Conservation (phyloP, 2,113 vertebrate species). For the Ceratotherium simum region DNA sequence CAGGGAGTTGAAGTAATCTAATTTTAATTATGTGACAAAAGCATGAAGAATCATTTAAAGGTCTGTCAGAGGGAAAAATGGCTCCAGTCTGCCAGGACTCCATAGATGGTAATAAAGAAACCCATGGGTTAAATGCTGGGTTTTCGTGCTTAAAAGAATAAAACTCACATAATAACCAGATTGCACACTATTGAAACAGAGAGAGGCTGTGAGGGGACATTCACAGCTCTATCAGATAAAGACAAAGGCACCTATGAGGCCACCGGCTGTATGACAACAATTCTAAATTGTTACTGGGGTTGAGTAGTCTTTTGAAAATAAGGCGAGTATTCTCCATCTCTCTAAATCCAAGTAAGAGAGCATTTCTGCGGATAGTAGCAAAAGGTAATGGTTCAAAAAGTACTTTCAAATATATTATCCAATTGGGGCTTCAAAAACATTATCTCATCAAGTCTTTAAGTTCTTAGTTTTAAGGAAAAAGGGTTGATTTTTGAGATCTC, state of each 20-base stretch:
- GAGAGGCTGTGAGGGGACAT: neutral
- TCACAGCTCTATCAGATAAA: neutral
- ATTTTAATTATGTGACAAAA: constrained; percentile 92
- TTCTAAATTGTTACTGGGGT: neutral
- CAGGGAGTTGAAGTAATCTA: constrained; percentile 89
- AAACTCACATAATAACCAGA: constrained; percentile 80
- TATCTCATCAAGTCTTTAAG: neutral
- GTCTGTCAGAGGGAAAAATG: constrained; percentile 85
- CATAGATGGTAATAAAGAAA: constrained; percentile 89
- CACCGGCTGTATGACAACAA: neutral
- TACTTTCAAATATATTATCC: neutral
- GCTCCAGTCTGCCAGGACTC: constrained; percentile 87
- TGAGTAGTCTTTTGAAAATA: constrained; percentile 28
- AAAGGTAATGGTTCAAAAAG: neutral
- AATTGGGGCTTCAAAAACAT: neutral
- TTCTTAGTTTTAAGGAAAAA: constrained; percentile 28
- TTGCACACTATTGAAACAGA: neutral
- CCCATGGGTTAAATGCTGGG: constrained; percentile 76
- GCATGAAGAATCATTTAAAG: constrained; percentile 89
- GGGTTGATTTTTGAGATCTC: neutral
- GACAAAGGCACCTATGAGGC: neutral
- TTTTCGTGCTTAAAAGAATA: constrained; percentile 82
- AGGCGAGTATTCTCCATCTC: neutral
- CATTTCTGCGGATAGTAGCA: neutral
- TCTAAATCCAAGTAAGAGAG: constrained; percentile 8